phyloP scores from a whole-genome alignment of 2,797 vertebrate genomes.

The Urophycis tenuis region DNA sequence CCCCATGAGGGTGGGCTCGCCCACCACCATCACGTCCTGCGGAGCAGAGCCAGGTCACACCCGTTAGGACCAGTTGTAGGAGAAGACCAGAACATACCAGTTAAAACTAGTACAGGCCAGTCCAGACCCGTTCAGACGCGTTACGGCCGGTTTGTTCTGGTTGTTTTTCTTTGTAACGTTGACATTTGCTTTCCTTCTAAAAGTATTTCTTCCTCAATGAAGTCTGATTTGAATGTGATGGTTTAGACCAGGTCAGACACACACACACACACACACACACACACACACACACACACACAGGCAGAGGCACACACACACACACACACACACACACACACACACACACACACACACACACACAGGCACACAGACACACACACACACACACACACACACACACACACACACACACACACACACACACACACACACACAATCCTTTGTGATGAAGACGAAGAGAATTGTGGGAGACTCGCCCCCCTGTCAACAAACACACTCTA shows the following conservation, averaged over 20 bases:
- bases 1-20: conserved; percentile 98
- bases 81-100: conserved; percentile 70
- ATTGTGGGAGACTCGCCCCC: conserved; percentile 38
- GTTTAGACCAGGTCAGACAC: conserved; percentile 45
- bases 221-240: too few species aligned
- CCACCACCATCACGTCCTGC: conserved; percentile 99
- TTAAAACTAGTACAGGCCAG: background rate
- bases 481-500: conserved; percentile 79
- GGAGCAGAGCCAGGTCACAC: conserved; percentile 29
- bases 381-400: background rate
- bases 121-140: background rate
- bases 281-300: too few species aligned
- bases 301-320: too few species aligned
- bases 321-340: background rate
- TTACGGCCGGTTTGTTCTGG: background rate
- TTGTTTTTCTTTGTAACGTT: too few species aligned
- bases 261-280: conserved; percentile 5
- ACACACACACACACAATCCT: background rate
- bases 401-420: background rate
- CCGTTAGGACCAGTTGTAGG: background rate
- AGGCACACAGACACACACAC: too few species aligned
- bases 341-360: conserved; percentile 3
- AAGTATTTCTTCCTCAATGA: too few species aligned
- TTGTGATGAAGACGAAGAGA: background rate
- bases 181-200: too few species aligned